These are phyloP conservation scores for Sycobia sp. DNA, from an alignment of 1,140 invertebrate genomes.

Conservation along the genomic window DNA sequence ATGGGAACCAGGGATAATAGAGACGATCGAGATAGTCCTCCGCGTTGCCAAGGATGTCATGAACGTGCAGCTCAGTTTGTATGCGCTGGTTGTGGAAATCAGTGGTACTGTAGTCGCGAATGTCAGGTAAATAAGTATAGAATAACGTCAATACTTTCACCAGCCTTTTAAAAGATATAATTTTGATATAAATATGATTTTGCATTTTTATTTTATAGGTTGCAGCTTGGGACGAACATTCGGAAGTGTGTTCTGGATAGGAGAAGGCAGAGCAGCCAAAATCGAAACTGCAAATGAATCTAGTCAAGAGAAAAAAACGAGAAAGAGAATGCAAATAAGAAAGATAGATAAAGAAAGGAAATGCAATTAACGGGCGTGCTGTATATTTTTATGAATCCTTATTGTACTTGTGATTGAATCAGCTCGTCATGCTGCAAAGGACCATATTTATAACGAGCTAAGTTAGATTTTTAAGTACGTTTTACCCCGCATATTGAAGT, in stretches of 20 bases:
- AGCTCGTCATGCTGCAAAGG: conserved; percentile 18
- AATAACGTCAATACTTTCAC: background rate
- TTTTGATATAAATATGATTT: no score
- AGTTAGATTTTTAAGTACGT: conserved; percentile 13
- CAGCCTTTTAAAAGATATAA: background rate
- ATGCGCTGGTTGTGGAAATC: conserved; percentile 84
- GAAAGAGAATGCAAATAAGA: conserved; percentile 33
- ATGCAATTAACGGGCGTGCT: conserved; percentile 21
- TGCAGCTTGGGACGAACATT: conserved; percentile 82
- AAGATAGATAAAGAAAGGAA: conserved; percentile 25
- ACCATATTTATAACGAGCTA: conserved; percentile 20
- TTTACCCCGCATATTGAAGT: conserved; percentile 26
- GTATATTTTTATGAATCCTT: conserved; percentile 43
- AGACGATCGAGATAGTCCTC: conserved; percentile 56
- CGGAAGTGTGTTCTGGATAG: conserved; percentile 80
- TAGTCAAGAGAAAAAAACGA: conserved; percentile 54
- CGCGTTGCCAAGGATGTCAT: conserved; percentile 79
- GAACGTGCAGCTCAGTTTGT: conserved; percentile 79
- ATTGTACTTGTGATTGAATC: conserved; percentile 26
- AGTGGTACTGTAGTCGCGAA: conserved; percentile 88
- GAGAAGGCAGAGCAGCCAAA: conserved; percentile 34
- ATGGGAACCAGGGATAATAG: conserved; percentile 48
- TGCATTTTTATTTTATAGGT: conserved; percentile 62
- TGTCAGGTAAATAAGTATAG: conserved; percentile 80
- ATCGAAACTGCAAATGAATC: conserved; percentile 52